Evolutionary conservation across 2,888 invertebrate species (phyloP), one percentile per base, ranked within the genome.

Genomic region (Globia sparganii): DNA sequence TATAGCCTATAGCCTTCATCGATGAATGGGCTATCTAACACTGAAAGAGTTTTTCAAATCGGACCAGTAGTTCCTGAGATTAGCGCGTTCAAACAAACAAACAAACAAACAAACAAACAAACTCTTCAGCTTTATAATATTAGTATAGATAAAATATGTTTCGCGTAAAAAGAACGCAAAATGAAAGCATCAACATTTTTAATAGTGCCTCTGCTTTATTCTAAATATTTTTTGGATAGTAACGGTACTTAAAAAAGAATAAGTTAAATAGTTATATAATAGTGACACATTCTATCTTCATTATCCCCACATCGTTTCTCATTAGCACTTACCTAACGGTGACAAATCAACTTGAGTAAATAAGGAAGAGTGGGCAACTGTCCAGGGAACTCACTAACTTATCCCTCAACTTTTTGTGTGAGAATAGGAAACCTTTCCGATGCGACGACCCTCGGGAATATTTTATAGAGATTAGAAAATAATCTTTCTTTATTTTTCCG

Each of bases 291-390:
- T 94, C 89, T 87, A 89, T 95, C 94, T 95, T 94, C 91, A 93
- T 95, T 95, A 94, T 89, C 80, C 81, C 81, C 89, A 91, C 93
- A 94, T 95, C 94, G 92, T 90, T 94, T 94, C 94, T 94, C 95
- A 94, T 95, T 95, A 95, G 89, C 85, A 87, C 81, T 77, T 86
- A 87, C 81, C 76, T 86, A 84, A 82, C 82, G 88, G 87, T 90
- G 91, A 91, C 91, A 91, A 88, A 80, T 85, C 84, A 93, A 93
- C 91, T 94, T 92, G 87, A 88, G 75, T 78, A 80, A 85, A 87
- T 86, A 84, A 84, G 81, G 78, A 86, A 78, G 75, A 89, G 88
- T 89, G 89, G 89, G 88, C 85, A 88, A 89, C 89, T 88, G 85
- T 88, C 90, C 78, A 78, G 84, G 88, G 89, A 89, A 88, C 89